phyloP scores from a whole-genome alignment of 2,888 invertebrate genomes.

The Lasioglossum figueresi region DNA sequence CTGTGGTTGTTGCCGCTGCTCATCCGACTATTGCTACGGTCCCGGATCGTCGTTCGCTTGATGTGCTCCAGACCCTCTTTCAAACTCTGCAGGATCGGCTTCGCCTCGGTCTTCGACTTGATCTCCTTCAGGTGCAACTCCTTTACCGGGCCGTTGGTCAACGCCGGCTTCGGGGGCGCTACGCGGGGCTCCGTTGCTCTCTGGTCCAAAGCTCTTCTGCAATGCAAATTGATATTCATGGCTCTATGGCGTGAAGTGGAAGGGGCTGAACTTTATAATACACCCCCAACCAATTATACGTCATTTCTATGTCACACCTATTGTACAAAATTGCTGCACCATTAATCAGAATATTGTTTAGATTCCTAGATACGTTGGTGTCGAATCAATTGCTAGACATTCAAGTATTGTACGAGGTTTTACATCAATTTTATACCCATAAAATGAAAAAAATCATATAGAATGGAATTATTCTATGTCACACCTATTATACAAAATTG shows the following conservation, averaged over 20 bases:
- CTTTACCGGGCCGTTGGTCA: slow-evolving; percentile 74
- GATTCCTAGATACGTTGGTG: too few species aligned
- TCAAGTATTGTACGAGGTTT: too few species aligned
- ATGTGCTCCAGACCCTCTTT: slow-evolving; percentile 81
- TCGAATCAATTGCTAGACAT: too few species aligned
- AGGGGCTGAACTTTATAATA: not conserved
- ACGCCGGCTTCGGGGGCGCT: slow-evolving; percentile 78
- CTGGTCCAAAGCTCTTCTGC: slow-evolving; percentile 81
- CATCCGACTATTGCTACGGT: slow-evolving; percentile 72
- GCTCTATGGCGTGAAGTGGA: not conserved
- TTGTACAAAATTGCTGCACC: too few species aligned
- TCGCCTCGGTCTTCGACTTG: slow-evolving; percentile 79
- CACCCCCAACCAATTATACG: not conserved
- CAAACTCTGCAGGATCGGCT: slow-evolving; percentile 80
- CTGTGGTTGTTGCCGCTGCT: slow-evolving; percentile 71
- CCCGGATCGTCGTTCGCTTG: slow-evolving; percentile 80
- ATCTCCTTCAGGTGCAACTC: slow-evolving; percentile 80
- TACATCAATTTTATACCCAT: too few species aligned
- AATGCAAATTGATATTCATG: slow-evolving; percentile 50
- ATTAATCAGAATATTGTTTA: too few species aligned
- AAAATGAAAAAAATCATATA: too few species aligned
- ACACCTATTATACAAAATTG: too few species aligned
- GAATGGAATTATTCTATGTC: too few species aligned
- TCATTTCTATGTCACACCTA: too few species aligned
- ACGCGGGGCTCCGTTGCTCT: slow-evolving; percentile 81